phyloP scores from a whole-genome alignment of 2,113 vertebrate species.

The Oryzias curvinotus region DNA sequence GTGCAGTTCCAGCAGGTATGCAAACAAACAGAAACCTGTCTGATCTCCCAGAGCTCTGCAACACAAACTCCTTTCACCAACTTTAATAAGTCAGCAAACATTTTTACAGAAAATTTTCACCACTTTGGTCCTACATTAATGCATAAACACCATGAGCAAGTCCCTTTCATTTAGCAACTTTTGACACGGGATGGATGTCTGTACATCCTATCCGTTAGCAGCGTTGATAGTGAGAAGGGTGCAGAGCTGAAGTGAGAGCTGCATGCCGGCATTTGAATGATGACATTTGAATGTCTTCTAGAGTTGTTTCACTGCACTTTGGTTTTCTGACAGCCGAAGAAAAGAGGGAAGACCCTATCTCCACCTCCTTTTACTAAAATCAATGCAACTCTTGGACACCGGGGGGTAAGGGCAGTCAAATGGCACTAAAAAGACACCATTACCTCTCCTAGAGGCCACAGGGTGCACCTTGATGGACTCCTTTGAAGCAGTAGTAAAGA shows the following conservation, averaged over 20 bases:
- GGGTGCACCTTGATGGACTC: conserved; percentile 64
- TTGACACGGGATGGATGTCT: conserved; percentile 62
- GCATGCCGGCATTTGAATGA: conserved; percentile 61
- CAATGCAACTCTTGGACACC: conserved; percentile 55
- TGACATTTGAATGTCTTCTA: conserved; percentile 39
- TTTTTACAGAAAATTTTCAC: conserved; percentile 61
- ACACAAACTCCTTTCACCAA: conserved; percentile 46
- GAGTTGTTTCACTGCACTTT: conserved; percentile 42
- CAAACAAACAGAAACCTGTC: conserved; percentile 62
- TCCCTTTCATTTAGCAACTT: conserved; percentile 65
- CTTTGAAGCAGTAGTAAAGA: conserved; percentile 55
- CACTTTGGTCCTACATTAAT: conserved; percentile 47
- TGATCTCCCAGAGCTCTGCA: conserved; percentile 45
- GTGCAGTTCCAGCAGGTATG: conserved; percentile 48
- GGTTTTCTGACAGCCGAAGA: conserved; percentile 43
- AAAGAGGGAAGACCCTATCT: conserved; percentile 36
- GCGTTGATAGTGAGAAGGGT: conserved; percentile 67
- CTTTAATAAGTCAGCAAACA: conserved; percentile 72
- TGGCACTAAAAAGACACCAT: conserved; percentile 61
- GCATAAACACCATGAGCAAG: conserved; percentile 62
- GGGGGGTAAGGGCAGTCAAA: conserved; percentile 48
- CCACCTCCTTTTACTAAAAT: conserved; percentile 49
- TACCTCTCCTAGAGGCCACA: conserved; percentile 46
- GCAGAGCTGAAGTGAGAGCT: conserved; percentile 68
- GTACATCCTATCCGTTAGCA: conserved; percentile 60